Base-by-base conservation (phyloP, 2,113 vertebrate species). In the Sinocyclocheilus anshuiensis region DNA sequence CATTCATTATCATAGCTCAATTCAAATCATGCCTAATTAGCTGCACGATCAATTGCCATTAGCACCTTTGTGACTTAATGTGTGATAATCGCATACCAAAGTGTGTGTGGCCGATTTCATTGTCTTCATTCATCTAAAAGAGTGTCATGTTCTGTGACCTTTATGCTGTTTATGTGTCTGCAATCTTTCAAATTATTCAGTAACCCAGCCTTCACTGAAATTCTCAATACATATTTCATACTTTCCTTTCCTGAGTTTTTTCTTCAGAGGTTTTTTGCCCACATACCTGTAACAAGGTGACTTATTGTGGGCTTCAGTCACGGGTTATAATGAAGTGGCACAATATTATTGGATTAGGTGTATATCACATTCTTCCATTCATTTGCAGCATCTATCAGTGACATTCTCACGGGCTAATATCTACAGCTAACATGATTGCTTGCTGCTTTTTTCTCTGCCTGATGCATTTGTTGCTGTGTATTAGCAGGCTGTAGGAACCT, bases 1-100 rank as follows among this genome's bases (percentile, higher is more conserved):
- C 93, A 92, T 87, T 84, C 90, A 87, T 94, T 94, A 93, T 87
- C 91, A 92, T 90, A 87, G 90, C 87, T 77, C 91, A 90, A 93
- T 92, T 94, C 92, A 91, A 84, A 92, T 88, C 79, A 79, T 91
- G 91, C 89, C 93, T 93, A 92, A 93, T 92, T 89, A 84, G 16
- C 86, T 85, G 33, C 86, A 86, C 78, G 79, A 94, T 92, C 89
- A 92, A 90, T 93, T 93, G 88, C 87, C 89, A 90, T 90, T 90
- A 91, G 92, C 89, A 89, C 90, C 90, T 90, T 78, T 87, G 57
- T 75, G 39, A 57, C 87, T 93, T 93, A 89, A 89, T 61, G 86
- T 88, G 90, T 82, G 90, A 87, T 65, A 93, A 89, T 92, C 88
- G 78, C 89, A 82, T n/a, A 57, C 83, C 84, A 72, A 80, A 42